Evolutionary conservation across 2,888 invertebrate species (phyloP).

Genomic region (Agrochola lota): DNA sequence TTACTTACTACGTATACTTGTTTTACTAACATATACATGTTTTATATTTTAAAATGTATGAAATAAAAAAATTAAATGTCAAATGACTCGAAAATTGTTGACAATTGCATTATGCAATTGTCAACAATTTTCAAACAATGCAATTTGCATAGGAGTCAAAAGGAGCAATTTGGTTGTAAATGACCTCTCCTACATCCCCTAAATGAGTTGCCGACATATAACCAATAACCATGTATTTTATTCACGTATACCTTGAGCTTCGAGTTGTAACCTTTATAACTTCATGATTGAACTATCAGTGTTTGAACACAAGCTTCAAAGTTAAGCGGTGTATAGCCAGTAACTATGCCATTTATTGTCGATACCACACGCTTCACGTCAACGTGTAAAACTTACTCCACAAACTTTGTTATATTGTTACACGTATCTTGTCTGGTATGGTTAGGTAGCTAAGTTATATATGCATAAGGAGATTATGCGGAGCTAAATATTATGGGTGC

Average conservation of each 20-base stretch:
- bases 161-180: too few species aligned
- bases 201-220: too few species aligned
- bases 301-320: constrained; percentile 37
- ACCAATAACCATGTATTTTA: too few species aligned
- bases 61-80: too few species aligned
- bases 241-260: neutral
- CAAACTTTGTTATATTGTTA: constrained; percentile 44
- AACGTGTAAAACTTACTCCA: constrained; percentile 38
- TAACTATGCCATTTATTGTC: constrained; percentile 32
- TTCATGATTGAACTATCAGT: constrained; percentile 31
- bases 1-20: too few species aligned
- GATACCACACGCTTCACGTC: constrained; percentile 34
- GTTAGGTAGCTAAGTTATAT: neutral
- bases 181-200: too few species aligned
- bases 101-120: too few species aligned
- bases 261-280: constrained; percentile 7
- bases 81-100: too few species aligned
- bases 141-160: too few species aligned
- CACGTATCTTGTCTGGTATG: neutral
- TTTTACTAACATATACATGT: too few species aligned
- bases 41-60: too few species aligned
- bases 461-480: neutral
- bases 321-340: constrained; percentile 29
- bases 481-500: constrained; percentile 4
- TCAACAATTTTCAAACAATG: too few species aligned